phyloP scores from a whole-genome alignment of 2,797 vertebrate species.

The Hydrocynus forskahlii region DNA sequence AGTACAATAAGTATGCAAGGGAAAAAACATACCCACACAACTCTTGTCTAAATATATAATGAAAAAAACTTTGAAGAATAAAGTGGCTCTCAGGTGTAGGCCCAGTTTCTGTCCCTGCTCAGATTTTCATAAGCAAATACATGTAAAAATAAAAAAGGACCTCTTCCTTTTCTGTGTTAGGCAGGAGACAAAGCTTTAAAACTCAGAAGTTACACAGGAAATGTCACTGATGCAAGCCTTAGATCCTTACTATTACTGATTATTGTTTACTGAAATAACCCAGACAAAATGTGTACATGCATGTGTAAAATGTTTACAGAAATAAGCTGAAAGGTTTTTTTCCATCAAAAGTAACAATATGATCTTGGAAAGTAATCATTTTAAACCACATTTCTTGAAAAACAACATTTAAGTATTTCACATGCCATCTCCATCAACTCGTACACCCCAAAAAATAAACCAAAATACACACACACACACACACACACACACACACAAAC shows the following conservation, averaged over 20 bases:
- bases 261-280: not conserved
- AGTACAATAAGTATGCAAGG: not conserved
- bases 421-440: not conserved
- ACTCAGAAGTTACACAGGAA: not conserved
- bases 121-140: slow-evolving; percentile 75
- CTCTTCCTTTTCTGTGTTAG: slow-evolving; percentile 52
- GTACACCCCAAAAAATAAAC: not conserved
- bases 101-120: slow-evolving; percentile 67
- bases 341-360: not conserved
- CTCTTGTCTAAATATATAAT: not conserved
- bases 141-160: slow-evolving; percentile 61
- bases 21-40: not conserved
- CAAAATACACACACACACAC: not conserved
- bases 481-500: not conserved
- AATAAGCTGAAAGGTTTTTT: not conserved
- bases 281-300: not conserved
- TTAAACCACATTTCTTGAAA: too few species aligned
- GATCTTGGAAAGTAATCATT: not conserved
- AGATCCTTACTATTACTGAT: not conserved
- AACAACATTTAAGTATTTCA: not conserved
- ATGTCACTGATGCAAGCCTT: slow-evolving; percentile 21
- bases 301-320: not conserved
- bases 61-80: not conserved
- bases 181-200: not conserved
- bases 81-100: not conserved